These are phyloP conservation scores for Gambelia wislizenii DNA, from an alignment of 2,797 vertebrate genomes.

Conservation along the genomic window DNA sequence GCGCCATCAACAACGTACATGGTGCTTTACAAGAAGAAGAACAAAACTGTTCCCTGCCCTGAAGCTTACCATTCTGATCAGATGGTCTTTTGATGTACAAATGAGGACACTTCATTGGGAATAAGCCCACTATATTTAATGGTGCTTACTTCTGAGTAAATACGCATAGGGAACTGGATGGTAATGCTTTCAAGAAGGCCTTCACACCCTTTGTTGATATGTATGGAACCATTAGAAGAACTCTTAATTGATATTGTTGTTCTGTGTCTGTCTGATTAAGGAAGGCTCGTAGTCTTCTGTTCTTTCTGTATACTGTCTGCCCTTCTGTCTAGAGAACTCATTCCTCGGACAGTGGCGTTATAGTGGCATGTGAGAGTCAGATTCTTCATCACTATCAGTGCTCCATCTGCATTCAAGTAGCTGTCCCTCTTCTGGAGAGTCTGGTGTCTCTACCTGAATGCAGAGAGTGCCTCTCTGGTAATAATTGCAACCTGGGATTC, in stretches of 20 bases:
- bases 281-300: not conserved
- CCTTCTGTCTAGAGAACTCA: not conserved
- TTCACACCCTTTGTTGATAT: not conserved
- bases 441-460: not conserved
- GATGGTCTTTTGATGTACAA: not conserved
- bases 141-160: not conserved
- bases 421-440: not conserved
- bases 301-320: not conserved
- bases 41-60: no score
- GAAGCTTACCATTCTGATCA: no score
- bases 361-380: not conserved
- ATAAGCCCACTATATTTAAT: not conserved
- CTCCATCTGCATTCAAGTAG: not conserved
- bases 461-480: not conserved
- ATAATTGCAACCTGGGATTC: not conserved
- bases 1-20: no score
- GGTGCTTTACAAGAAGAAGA: no score
- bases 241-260: not conserved
- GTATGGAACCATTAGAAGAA: constrained; percentile 27
- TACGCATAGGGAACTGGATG: not conserved
- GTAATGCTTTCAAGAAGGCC: not conserved
- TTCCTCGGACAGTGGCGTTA: not conserved
- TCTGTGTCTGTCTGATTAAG: constrained; percentile 24
- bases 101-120: not conserved
- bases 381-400: not conserved